Evolutionary conservation across 2,113 vertebrate genomes (phyloP), one percentile per base, ranked within the genome.

Genomic region (Morone saxatilis): DNA sequence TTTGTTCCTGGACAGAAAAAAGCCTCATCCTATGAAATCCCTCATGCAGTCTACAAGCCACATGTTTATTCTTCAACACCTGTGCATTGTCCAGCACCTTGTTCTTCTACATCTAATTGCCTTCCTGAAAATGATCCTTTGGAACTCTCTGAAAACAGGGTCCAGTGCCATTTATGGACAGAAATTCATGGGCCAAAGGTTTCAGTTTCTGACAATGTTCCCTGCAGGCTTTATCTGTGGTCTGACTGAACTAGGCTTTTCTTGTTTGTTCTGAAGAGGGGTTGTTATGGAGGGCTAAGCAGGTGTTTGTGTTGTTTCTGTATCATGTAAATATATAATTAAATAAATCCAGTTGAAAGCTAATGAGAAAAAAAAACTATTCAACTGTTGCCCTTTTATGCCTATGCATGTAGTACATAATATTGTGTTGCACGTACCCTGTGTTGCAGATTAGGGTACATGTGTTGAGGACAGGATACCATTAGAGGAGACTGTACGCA

Each of bases 151-250:
- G 66, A 65, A 41, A 74, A 50, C 11, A 50, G 2, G 60, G 22
- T 62, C 47, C n/a, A 7, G 54, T 36, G 19, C 56, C 78, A 72
- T 81, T 72, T 73, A 62, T 17, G 31, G 47, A 56, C 56, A 54
- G 19, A 84, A 73, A 70, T 38, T 5, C 5, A 48, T 5, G 8
- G 54, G 14, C 51, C 51, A 81, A 70, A 69, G 66, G 56, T 65
- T 74, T 53, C 8, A 51, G 48, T 51, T 57, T 9, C 40, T 80
- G 66, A 76, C 53, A 71, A 17, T 40, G n/a, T 62, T 80, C 67
- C 61, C 76, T 45, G 31, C 45, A 67, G 63, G 13, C 54, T 56
- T 17, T 20, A 9, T 17, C 4, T 59, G 50, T 60, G 59, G 47
- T 60, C 19, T 25, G 38, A 65, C 36, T 75, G 56, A 51, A 20